Evolutionary conservation across 2,113 vertebrate species (phyloP), one percentile per base, ranked within the genome.

Genomic region (Callopanchax toddi): DNA sequence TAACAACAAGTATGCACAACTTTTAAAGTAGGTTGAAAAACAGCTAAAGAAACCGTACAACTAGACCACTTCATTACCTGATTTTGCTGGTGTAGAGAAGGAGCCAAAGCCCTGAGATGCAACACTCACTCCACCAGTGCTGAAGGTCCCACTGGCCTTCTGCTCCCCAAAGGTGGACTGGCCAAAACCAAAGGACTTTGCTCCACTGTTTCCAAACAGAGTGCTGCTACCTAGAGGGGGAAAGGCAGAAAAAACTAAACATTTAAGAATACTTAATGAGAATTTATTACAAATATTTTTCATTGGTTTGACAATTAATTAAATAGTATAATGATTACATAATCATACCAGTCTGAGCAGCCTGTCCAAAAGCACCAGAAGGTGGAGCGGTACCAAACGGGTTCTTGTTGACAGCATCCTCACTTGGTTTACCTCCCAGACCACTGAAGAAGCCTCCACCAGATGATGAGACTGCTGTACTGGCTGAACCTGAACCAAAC

Each of bases 391-490:
- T 72, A 37, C 95, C 92, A 40, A 99, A 99, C 0, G 97, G 97
- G 89, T 99, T 99, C 85, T 98, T 99, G 89, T 92, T 98, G 71
- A 95, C 96, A 3, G 97, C 96, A 5, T 98, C 97, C 75, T 97
- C 95, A 26, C 95, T 98, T 37, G 97, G 97, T 86, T 99, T 99
- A 17, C 97, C 95, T 79, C 97, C 97, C 1, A 99, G 89, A 70
- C 97, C 97, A 1, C 94, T 95, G 91, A 99, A 99, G 85, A 99
- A 98, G 2, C 95, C 96, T 18, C 93, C 92, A 5, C 61, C 74
- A 6, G 51, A 25, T 3, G 75, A 11, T 12, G 88, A 45, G 37
- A 69, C 57, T 40, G 93, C 83, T 40, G 91, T 71, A n/a, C 43
- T 85, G 54, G 89, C 43, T 72, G 86, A 78, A 71, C 85, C 85